phyloP scores from a whole-genome alignment of 2,888 invertebrate genomes.

The Drosophila nr. medialis region DNA sequence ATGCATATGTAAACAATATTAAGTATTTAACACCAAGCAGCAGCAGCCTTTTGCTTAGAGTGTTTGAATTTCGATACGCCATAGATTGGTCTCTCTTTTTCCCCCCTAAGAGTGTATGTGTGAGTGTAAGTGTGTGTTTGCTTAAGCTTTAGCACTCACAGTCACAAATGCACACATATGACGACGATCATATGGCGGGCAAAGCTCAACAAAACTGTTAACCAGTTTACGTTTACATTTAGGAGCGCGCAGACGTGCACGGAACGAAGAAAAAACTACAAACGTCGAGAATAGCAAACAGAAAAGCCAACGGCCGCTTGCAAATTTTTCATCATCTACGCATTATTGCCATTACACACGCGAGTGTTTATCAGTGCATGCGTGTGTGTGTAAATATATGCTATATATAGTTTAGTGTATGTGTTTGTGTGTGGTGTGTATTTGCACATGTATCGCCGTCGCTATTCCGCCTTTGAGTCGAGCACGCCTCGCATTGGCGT shows the following conservation, averaged over 20 bases:
- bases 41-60: constrained; percentile 45
- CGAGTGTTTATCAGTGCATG: constrained; percentile 50
- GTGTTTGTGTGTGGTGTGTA: constrained; percentile 27
- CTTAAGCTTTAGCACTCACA: constrained; percentile 66
- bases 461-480: constrained; percentile 83
- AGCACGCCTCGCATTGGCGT: constrained; percentile 79
- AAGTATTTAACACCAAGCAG: constrained; percentile 16
- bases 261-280: constrained; percentile 29
- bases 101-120: constrained; percentile 20
- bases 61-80: constrained; percentile 58
- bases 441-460: constrained; percentile 82
- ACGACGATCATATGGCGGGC: constrained; percentile 65
- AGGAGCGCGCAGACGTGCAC: constrained; percentile 71
- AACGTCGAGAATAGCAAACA: constrained; percentile 31
- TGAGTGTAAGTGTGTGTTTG: constrained; percentile 51
- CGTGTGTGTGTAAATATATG: constrained; percentile 24
- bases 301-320: constrained; percentile 38
- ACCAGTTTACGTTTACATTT: constrained; percentile 76
- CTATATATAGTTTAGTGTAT: constrained; percentile 22
- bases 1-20: constrained; percentile 7
- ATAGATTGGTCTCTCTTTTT: constrained; percentile 53
- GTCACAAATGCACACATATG: constrained; percentile 34
- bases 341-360: constrained; percentile 37
- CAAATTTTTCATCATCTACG: constrained; percentile 50
- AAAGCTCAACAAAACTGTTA: constrained; percentile 65